A percentile compares a stretch with the other conserved stretches of the same genome.
Evolutionary conservation across 2,888 invertebrate genomes (phyloP).

Genomic region (Margaritifera margaritifera): DNA sequence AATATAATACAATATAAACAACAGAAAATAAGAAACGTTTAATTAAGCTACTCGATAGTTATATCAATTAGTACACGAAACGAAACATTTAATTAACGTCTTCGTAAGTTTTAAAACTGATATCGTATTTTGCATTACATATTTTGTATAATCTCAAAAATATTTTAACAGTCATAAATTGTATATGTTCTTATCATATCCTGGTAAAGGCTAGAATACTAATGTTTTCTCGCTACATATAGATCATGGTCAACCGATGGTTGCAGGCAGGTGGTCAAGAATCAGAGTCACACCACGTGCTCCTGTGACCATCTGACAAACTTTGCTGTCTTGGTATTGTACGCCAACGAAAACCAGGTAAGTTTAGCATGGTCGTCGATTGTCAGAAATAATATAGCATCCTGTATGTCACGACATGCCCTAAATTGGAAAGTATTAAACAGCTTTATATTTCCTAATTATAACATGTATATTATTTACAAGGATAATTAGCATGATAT

Average conservation of each 20-base stretch:
- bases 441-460: no score
- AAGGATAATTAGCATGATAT: no score
- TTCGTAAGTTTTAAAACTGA: no score
- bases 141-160: no score
- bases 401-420: no score
- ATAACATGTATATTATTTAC: no score
- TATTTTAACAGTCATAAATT: no score
- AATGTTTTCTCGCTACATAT: background rate
- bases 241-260: slow-evolving; percentile 48
- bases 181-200: background rate
- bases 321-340: slow-evolving; percentile 55
- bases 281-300: slow-evolving; percentile 45
- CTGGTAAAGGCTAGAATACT: background rate
- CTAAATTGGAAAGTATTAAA: no score
- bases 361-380: background rate
- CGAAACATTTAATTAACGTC: background rate
- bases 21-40: no score
- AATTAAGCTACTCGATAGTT: background rate
- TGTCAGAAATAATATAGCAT: no score
- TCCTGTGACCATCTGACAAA: slow-evolving; percentile 51
- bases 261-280: slow-evolving; percentile 35
- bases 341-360: slow-evolving; percentile 31
- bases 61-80: background rate
- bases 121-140: no score
- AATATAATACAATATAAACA: no score